Base-by-base conservation (phyloP, 2,113 vertebrate species). In the Cepphus grylle region DNA sequence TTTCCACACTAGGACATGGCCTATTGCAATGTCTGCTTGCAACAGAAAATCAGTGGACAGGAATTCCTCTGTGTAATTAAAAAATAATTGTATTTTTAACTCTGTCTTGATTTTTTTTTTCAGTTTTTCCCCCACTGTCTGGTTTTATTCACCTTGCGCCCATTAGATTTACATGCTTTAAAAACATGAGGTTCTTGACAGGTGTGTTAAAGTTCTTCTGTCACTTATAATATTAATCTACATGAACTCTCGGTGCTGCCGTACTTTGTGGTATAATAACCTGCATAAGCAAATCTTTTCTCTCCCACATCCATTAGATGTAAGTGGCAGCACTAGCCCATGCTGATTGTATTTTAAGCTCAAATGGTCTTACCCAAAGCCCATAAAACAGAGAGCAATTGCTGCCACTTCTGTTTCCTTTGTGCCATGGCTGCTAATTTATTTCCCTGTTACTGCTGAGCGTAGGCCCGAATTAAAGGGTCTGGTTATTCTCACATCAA, bases 341-440 rank as follows among this genome's bases (percentile, higher is more conserved):
- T 13, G 52, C 12, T 81, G 59, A 32, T 34, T 67, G 23, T 73
- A 50, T 74, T 94, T 86, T 59, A 81, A 85, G 34, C 40, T 86
- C 29, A 58, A 69, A 59, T 58, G 34, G 25, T 67, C 20, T 66
- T 62, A 50, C 55, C 27, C 23, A 52, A 90, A 86, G n/a, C 34
- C 38, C 1, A 6, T 78, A 55, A 86, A 88, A 29, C n/a, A 62
- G 59, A 73, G 21, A 66, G 26, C 23, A 78, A 34, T 66, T 71
- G 47, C 50, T 71, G 38, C 52, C 26, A 36, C 38, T 93, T 83
- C 32, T 74, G 38, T 88, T 96, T 89, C 11, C 26, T 96, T 71
- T 83, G 74, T 86, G 86, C 38, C 16, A 22, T 42, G 66, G 79
- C 80, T 90, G 59, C 42, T 74, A 53, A 81, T 83, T 82, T 38